Conservation (phyloP, 2,797 vertebrate species). For the Macroramphosus scolopax region DNA sequence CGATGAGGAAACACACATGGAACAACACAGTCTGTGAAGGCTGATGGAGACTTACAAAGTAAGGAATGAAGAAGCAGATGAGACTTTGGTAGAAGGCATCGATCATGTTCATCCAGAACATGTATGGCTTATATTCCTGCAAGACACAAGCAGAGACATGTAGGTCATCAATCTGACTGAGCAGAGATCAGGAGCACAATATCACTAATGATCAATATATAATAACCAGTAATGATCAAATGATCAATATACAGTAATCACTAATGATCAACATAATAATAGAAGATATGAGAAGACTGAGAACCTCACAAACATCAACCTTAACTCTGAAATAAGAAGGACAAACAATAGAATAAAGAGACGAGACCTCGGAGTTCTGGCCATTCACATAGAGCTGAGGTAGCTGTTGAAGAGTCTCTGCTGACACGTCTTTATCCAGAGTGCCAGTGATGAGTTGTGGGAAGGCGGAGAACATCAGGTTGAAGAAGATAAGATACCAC, state of each 20-base stretch:
- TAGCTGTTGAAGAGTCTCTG: slow-evolving; percentile 83
- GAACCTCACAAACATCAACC: too few relatives aligned
- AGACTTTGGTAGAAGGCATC: slow-evolving; percentile 98
- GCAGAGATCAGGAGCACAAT: too few relatives aligned
- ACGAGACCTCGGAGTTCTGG: slow-evolving; percentile 89
- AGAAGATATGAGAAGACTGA: too few relatives aligned
- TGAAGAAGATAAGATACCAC: slow-evolving; percentile 99
- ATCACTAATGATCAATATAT: not conserved
- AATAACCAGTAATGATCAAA: too few relatives aligned
- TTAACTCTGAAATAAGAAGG: too few relatives aligned
- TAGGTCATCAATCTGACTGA: not conserved
- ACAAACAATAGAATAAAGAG: not conserved
- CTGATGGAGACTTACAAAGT: slow-evolving; percentile 98
- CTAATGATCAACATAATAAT: too few relatives aligned
- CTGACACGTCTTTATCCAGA: slow-evolving; percentile 91
- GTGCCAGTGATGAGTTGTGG: slow-evolving; percentile 96
- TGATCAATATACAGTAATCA: too few relatives aligned
- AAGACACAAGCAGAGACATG: slow-evolving; percentile 14
- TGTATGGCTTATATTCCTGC: slow-evolving; percentile 93
- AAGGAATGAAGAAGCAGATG: slow-evolving; percentile 95
- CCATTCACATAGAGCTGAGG: slow-evolving; percentile 93
- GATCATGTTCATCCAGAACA: slow-evolving; percentile 99
- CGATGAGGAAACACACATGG: not conserved
- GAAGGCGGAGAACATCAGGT: slow-evolving; percentile 96
- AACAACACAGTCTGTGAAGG: too few relatives aligned